Conservation (phyloP, 2,888 invertebrate genomes). For the Nephrotoma guestfalica region DNA sequence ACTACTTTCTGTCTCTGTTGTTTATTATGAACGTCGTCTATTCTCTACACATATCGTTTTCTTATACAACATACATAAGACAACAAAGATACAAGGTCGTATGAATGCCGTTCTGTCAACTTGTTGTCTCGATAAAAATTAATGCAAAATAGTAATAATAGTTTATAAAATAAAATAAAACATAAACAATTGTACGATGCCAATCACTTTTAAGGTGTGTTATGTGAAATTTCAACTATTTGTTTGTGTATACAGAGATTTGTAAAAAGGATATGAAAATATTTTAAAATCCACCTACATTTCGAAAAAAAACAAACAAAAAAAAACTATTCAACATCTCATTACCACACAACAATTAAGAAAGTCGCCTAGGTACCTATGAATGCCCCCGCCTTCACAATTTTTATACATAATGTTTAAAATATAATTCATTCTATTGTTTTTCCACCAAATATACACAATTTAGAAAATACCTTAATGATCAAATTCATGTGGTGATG, state of each 20-base stretch:
- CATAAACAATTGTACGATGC: not conserved
- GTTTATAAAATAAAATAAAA: not conserved
- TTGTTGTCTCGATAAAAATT: not conserved
- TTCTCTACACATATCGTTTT: not conserved
- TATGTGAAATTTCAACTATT: not conserved
- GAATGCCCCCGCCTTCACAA: not conserved
- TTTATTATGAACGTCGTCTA: not conserved
- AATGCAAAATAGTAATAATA: not conserved
- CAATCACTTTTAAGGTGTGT: not conserved
- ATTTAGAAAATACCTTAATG: not conserved
- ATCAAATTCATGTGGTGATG: not conserved
- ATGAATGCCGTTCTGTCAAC: conserved; percentile 4
- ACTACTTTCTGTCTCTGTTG: not conserved
- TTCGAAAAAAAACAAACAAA: not conserved
- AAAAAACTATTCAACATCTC: not conserved
- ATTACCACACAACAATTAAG: not conserved
- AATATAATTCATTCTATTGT: not conserved
- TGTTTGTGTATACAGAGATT: not conserved
- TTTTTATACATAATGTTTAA: not conserved
- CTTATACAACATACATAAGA: not conserved
- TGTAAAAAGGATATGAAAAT: not conserved
- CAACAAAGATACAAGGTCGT: conserved; percentile 2
- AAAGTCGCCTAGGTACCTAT: not conserved
- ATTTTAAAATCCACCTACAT: not conserved
- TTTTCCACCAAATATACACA: not conserved